Conservation (phyloP, 2,888 invertebrate species). For the Cosmia trapezina region DNA sequence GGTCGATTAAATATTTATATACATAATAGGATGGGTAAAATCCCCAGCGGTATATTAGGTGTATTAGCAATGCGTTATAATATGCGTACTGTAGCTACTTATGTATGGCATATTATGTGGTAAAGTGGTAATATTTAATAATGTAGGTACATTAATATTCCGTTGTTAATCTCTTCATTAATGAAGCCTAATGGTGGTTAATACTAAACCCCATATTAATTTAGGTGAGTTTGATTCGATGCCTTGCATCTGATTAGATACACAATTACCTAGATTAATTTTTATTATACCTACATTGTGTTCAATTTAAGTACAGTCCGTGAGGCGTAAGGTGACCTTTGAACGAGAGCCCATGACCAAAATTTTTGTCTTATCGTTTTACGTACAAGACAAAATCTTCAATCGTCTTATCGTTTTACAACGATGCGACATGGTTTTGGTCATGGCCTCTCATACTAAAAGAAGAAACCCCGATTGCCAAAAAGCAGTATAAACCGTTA, state of each 20-base stretch:
- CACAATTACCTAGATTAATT: not conserved
- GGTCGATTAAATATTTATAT: constrained; percentile 27
- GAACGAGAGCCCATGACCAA: no score
- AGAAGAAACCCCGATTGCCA: no score
- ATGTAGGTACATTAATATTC: constrained; percentile 5
- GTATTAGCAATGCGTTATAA: constrained; percentile 21
- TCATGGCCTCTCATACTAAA: no score
- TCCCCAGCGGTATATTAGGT: constrained; percentile 23
- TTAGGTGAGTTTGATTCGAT: not conserved
- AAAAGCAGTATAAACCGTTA: no score
- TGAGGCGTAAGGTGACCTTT: no score
- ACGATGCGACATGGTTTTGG: no score
- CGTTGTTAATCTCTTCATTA: constrained; percentile 6
- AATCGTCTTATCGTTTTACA: no score
- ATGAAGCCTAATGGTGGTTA: constrained; percentile 1
- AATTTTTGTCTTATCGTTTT: no score
- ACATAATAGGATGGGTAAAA: constrained; percentile 15
- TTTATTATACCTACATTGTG: not conserved
- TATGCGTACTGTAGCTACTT: not conserved
- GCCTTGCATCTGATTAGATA: not conserved
- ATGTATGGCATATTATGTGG: not conserved
- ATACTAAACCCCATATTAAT: constrained; percentile 1
- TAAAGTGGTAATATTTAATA: constrained; percentile 14
- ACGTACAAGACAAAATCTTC: no score
- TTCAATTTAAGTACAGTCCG: no score